These are phyloP conservation scores for Natator depressus DNA, from an alignment of 2,113 vertebrate species.

Conservation along the genomic window DNA sequence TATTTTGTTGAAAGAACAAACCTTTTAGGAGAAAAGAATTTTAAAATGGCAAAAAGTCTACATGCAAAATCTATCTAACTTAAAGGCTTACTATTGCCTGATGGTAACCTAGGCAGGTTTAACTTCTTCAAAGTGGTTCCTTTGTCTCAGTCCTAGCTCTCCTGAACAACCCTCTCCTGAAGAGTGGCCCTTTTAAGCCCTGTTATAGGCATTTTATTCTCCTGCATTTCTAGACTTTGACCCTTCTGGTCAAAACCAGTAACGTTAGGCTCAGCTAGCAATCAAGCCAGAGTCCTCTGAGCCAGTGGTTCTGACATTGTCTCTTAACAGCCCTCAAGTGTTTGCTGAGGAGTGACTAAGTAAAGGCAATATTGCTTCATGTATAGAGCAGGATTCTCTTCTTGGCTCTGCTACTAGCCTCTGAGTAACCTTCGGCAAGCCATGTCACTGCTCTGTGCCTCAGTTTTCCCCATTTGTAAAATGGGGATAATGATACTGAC, in stretches of 20 bases:
- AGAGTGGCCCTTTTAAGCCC: not conserved
- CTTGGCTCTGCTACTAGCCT: too few species aligned
- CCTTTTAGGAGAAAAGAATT: not conserved
- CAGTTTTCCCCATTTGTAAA: not conserved
- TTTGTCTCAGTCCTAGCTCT: not conserved
- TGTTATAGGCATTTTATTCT: not conserved
- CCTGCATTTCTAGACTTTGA: not conserved
- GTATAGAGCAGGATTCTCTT: too few species aligned
- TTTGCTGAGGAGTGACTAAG: not conserved
- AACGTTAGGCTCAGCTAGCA: not conserved
- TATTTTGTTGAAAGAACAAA: accelerated
- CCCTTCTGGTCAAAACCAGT: not conserved
- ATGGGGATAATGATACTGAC: accelerated
- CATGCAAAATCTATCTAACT: not conserved
- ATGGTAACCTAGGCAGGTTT: not conserved
- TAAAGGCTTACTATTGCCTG: not conserved
- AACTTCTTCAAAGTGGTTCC: not conserved
- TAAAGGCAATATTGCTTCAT: too few species aligned
- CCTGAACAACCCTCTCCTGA: not conserved
- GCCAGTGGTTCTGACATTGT: accelerated
- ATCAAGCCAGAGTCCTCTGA: not conserved
- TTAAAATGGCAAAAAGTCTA: not conserved
- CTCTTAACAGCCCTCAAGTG: accelerated
- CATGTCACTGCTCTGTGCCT: not conserved
- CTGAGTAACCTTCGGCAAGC: accelerated